phyloP scores from a whole-genome alignment of 2,113 vertebrate genomes.

The Carettochelys insculpta region DNA sequence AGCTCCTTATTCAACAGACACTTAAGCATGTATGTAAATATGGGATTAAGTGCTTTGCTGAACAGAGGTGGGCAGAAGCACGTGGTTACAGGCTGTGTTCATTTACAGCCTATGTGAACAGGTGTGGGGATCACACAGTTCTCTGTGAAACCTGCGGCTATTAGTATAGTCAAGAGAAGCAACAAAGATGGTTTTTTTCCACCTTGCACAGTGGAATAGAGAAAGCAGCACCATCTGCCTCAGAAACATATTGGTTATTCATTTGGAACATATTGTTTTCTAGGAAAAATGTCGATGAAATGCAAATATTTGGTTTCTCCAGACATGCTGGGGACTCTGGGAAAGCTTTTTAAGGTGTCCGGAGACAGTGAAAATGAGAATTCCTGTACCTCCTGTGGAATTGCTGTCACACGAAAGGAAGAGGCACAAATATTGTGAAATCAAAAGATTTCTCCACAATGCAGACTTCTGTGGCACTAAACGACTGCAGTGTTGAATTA shows the following conservation, averaged over 20 bases:
- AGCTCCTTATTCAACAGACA: background rate
- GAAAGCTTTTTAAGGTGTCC: background rate
- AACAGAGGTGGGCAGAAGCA: background rate
- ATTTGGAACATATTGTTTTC: conserved; percentile 41
- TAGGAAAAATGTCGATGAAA: conserved; percentile 21
- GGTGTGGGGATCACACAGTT: background rate
- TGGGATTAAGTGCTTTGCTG: background rate
- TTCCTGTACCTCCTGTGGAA: background rate
- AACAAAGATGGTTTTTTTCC: conserved; percentile 46
- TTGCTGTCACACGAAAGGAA: background rate
- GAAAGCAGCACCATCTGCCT: conserved; percentile 66
- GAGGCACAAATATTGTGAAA: background rate
- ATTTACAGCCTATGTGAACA: background rate
- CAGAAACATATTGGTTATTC: conserved; percentile 63
- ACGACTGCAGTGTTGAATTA: rapidly evolving
- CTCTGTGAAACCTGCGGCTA: conserved; percentile 25
- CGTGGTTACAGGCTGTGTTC: background rate
- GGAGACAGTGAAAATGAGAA: background rate
- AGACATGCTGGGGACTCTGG: background rate
- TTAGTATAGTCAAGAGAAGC: background rate
- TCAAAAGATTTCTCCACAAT: background rate
- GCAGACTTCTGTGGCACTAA: rapidly evolving
- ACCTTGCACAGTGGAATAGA: background rate
- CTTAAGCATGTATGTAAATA: background rate
- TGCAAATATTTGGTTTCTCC: conserved; percentile 66